A percentile compares a stretch with the other conserved stretches of the same genome.
Evolutionary conservation across 2,797 vertebrate species (phyloP).

Genomic region (Parauchenoglanis ngamensis): DNA sequence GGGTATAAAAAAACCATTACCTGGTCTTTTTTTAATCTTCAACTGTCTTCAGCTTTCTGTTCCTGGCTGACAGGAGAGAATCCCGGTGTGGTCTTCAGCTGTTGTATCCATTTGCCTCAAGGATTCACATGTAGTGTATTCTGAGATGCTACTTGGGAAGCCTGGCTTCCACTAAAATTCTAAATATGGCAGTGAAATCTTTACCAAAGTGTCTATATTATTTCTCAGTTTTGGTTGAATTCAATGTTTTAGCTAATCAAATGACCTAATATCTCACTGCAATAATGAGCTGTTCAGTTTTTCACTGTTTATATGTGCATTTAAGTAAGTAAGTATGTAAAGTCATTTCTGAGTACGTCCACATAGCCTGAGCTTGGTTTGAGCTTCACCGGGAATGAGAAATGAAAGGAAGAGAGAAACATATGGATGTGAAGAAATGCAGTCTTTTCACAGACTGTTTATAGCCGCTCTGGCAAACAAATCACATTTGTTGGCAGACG

Average conservation of each 20-base stretch:
- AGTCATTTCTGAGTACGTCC: not conserved
- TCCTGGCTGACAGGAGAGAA: not conserved
- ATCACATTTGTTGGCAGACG: constrained; percentile 26
- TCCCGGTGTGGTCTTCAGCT: not conserved
- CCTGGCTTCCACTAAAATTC: not conserved
- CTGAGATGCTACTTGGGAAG: not conserved
- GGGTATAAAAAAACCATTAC: not conserved
- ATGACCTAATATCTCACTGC: not conserved
- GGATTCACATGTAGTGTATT: not conserved
- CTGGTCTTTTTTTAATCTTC: not conserved
- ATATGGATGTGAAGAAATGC: constrained; percentile 18
- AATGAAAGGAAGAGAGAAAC: not conserved
- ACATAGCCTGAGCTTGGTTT: not conserved
- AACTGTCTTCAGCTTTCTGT: not conserved
- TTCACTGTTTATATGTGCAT: not conserved
- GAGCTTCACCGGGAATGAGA: not conserved
- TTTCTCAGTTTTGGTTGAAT: not conserved
- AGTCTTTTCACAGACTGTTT: constrained; percentile 25
- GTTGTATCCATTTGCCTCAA: not conserved
- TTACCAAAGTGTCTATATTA: not conserved
- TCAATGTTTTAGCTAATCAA: not conserved
- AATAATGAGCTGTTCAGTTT: not conserved
- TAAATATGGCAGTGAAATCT: not conserved
- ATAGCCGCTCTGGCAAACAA: constrained; percentile 24
- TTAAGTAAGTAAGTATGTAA: not conserved